Conservation (phyloP, 2,113 vertebrate genomes). For the Cynocephalus volans region DNA sequence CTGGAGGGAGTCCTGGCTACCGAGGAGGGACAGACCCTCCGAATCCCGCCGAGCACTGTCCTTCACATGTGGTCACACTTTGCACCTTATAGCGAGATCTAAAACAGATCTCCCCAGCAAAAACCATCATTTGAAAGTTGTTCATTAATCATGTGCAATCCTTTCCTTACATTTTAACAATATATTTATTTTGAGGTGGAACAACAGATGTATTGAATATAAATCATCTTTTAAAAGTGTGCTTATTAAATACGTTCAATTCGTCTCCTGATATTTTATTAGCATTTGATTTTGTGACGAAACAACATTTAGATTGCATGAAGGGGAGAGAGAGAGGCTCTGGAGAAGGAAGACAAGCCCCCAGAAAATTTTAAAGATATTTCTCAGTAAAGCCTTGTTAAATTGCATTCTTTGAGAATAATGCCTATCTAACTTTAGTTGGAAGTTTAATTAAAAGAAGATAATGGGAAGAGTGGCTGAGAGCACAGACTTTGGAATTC, state of each 20-base stretch:
- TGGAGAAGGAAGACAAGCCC: background rate
- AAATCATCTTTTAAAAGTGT: background rate
- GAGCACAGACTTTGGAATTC: background rate
- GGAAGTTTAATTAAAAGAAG: background rate
- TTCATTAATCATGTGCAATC: background rate
- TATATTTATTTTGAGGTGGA: background rate
- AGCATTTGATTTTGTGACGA: background rate
- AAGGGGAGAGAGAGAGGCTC: background rate
- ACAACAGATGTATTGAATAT: background rate
- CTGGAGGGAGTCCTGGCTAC: background rate
- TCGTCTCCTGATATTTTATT: background rate
- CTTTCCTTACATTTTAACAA: background rate
- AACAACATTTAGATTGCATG: background rate
- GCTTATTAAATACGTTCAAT: background rate
- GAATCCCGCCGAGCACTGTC: fast-evolving
- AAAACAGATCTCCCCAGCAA: background rate
- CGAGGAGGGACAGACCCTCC: background rate
- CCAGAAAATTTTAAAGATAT: background rate
- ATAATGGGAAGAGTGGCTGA: background rate
- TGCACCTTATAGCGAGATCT: background rate
- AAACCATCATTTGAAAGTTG: background rate
- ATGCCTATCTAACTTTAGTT: background rate
- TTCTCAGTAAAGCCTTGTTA: background rate
- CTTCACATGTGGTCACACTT: background rate
- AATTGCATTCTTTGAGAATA: background rate